phyloP scores from a whole-genome alignment of 2,888 invertebrate species.

The Erpobdella octoculata region DNA sequence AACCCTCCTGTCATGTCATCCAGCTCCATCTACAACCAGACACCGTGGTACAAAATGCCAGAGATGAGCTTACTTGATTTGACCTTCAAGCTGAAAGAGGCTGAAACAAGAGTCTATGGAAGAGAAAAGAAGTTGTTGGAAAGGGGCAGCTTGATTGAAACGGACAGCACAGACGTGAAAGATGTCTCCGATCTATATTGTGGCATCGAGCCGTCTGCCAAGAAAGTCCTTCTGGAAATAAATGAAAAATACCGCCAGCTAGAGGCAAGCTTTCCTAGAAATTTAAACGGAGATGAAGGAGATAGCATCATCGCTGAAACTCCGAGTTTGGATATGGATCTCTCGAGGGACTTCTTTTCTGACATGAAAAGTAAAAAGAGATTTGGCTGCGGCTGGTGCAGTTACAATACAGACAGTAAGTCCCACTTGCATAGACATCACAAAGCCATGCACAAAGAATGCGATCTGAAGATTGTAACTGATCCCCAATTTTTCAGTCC shows the following conservation, averaged over 20 bases:
- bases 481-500: neutral
- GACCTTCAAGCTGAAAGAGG: slow-evolving; percentile 30
- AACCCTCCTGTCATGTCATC: neutral
- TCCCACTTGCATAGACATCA: slow-evolving; percentile 36
- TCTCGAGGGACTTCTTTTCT: neutral
- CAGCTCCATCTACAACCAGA: slow-evolving; percentile 13
- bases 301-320: neutral
- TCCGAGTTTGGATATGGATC: neutral
- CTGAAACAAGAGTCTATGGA: slow-evolving; percentile 28
- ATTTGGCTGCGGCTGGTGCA: slow-evolving; percentile 30
- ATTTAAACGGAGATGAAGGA: neutral
- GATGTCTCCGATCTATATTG: neutral
- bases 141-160: neutral
- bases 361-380: slow-evolving; percentile 6
- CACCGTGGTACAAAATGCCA: slow-evolving; percentile 19
- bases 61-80: slow-evolving; percentile 31
- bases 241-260: slow-evolving; percentile 13
- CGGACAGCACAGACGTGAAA: neutral
- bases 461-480: neutral
- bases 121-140: neutral
- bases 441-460: slow-evolving; percentile 32
- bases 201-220: slow-evolving; percentile 15
- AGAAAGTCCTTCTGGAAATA: slow-evolving; percentile 12
- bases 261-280: neutral
- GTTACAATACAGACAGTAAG: slow-evolving; percentile 35